Evolutionary conservation across 2,113 vertebrate species (phyloP), one percentile per base, ranked within the genome.

Genomic region (Eudyptes chrysolophus): DNA sequence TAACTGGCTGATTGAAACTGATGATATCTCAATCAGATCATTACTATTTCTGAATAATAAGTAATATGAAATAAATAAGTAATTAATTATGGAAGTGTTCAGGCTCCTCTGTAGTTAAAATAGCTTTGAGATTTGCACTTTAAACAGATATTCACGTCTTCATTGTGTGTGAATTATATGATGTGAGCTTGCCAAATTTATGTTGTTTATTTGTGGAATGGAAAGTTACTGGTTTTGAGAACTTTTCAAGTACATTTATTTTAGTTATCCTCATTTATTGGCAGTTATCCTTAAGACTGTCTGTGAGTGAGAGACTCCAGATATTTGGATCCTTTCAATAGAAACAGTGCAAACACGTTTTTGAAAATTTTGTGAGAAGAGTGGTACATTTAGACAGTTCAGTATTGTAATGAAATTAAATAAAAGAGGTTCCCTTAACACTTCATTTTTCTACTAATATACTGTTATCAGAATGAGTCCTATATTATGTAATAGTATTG

Each of bases 1-100:
- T 94, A 94, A 96, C 86, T 97, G 70, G 20, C 81, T 91, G 87
- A 69, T 91, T 85, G 91, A 44, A 91, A 79, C 25, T 96, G 87
- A 89, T 88, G 72, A 75, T 96, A 90, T 92, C 93, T 96, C 30
- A 79, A 96, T 92, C 88, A 77, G 78, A 92, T 92, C 92, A 83
- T 93, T 94, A 79, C 79, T 95, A 94, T 89, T 95, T 96, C 95
- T 89, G 70, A 42, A 42, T 42, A 42, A 42, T 15, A 42, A 42
- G 42, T 42, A 42, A 77, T 92, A 54, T 85, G 71, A 95, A 92
- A 90, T 87, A 93, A 98, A 92, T 55, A 96, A 96, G n/a, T 78
- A 93, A 96, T 82, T 95, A 76, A 91, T 92, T 80, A 54, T 85
- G 62, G 54, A 82, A 92, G 58, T 80, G 54, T 58, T 69, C 8